A percentile compares a stretch with the other conserved stretches of the same genome.
phyloP scores from a whole-genome alignment of 2,113 vertebrate genomes.

The Chlorocebus sabaeus region DNA sequence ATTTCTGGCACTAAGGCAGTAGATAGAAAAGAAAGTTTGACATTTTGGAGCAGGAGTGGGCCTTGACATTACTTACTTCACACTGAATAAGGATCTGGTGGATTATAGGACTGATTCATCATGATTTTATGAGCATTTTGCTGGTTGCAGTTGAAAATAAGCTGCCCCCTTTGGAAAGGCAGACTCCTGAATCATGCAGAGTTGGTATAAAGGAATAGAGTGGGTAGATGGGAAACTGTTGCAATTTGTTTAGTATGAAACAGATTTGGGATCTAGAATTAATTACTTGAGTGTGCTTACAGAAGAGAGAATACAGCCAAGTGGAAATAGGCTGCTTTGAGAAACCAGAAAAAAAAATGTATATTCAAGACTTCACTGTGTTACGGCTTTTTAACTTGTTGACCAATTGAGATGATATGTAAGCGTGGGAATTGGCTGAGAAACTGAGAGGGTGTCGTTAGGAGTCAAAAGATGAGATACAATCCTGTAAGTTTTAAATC shows the following conservation, averaged over 20 bases:
- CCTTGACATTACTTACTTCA: neutral
- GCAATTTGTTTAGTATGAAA: neutral
- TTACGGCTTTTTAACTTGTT: neutral
- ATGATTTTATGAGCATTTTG: neutral
- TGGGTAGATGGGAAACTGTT: slow-evolving; percentile 16
- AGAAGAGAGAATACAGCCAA: neutral
- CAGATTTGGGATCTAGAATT: neutral
- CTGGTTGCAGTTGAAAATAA: neutral
- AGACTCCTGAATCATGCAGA: neutral
- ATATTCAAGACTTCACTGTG: neutral
- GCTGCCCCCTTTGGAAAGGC: neutral
- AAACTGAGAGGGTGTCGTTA: neutral
- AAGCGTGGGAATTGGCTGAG: neutral
- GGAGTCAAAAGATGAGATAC: neutral
- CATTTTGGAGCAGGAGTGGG: neutral
- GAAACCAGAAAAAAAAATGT: neutral
- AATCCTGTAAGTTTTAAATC: neutral
- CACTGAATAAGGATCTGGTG: neutral
- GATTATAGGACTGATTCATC: neutral
- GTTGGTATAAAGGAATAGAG: neutral
- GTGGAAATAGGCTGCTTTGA: neutral
- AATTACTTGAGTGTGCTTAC: neutral
- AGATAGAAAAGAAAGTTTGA: neutral
- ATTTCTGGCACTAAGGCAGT: neutral
- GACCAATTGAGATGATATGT: too few relatives aligned